Base-by-base conservation (phyloP, 2,113 vertebrate genomes). In the Oncorhynchus gorbuscha region DNA sequence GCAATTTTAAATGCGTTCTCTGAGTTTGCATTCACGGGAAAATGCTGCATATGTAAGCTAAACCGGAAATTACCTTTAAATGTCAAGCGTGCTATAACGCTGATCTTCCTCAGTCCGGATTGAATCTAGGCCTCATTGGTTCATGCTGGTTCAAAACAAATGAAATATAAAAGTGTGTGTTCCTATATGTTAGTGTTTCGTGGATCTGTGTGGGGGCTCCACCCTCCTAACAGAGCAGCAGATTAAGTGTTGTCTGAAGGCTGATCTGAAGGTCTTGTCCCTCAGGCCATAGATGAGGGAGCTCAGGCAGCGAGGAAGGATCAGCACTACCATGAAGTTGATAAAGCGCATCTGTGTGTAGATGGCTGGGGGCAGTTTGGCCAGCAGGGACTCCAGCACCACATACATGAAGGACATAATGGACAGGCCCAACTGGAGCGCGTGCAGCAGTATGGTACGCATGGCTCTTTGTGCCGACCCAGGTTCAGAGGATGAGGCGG, bases 361-460 rank as follows among this genome's bases (percentile, higher is more conserved):
- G 45, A 74, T 5, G 0, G 24, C 5, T 3, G 35, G 14, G 4
- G 76, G 76, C 51, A 84, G 49, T 4, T 18, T 71, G 68, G 11
- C 59, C 1, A 68, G 3, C 30, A 83, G 51, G 11, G 16, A 11
- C 32, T 84, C 81, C 32, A 80, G 72, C 39, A 81, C 28, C 1
- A 39, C 45, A 5, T 77, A 79, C 5, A 79, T 55, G 26, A 86
- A 86, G 4, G 80, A 79, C 18, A 76, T 73, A 24, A 86, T 74
- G 1, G 69, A 74, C 0, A 86, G 72, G 0, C 78, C 22, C 20
- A 88, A 81, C 77, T 88, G 86, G 39, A 88, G 26, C 1, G 59
- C 22, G 16, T 88, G 84, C 45, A 88, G 77, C 59, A 86, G 22
- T 32, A 86, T 73, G 1, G 86, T 88, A 7, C 28, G 79, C 12